Conservation (phyloP, 2,888 invertebrate species). For the Acleris cristana region DNA sequence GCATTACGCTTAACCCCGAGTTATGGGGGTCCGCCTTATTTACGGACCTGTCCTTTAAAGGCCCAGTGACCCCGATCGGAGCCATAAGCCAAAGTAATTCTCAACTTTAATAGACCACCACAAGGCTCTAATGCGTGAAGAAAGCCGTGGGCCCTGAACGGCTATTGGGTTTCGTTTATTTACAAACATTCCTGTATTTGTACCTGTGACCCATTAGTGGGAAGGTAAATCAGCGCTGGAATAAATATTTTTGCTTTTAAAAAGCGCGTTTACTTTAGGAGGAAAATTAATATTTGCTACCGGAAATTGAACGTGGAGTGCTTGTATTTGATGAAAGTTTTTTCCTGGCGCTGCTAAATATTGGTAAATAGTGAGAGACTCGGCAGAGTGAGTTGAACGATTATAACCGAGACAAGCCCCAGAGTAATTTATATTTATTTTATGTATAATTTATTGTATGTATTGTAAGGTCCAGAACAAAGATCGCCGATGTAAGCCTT, state of each 20-base stretch:
- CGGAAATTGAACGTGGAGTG: background rate
- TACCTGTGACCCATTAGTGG: conserved; percentile 16
- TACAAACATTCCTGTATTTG: conserved; percentile 14
- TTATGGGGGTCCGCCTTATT: conserved; percentile 13
- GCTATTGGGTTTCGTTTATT: background rate
- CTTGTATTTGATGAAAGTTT: too few species aligned
- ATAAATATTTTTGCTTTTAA: conserved; percentile 19
- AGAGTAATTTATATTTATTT: too few species aligned
- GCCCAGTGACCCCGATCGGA: background rate
- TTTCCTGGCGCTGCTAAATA: too few species aligned
- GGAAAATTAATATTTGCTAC: conserved; percentile 2
- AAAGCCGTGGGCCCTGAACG: background rate
- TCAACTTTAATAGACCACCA: too few species aligned
- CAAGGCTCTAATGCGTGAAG: too few species aligned
- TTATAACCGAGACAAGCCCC: too few species aligned
- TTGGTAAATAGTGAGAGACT: too few species aligned
- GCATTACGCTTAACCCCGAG: conserved; percentile 19
- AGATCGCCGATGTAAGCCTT: too few species aligned
- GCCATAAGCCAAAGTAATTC: too few species aligned
- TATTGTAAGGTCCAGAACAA: too few species aligned
- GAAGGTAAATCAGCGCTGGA: background rate
- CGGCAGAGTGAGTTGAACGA: too few species aligned
- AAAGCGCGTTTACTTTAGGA: background rate
- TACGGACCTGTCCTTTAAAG: background rate
- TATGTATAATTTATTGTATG: too few species aligned